Evolutionary conservation across 2,888 invertebrate species (phyloP), one percentile per base, ranked within the genome.

Genomic region (Palloptera scutellata): DNA sequence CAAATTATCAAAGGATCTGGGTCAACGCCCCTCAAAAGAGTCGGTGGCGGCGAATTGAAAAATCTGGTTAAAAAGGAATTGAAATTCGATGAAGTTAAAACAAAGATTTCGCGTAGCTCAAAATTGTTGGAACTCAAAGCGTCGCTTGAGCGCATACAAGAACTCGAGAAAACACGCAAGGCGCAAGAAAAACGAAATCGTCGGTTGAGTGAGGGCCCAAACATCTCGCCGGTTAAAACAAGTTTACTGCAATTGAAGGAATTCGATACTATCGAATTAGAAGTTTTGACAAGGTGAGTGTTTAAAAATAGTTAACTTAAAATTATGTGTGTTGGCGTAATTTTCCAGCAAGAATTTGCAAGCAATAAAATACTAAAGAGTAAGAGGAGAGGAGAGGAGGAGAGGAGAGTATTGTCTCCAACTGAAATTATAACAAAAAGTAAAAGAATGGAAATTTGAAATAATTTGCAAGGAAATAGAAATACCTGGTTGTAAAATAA

Each of bases 231-330:
- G 10, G 66, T 75, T 10, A 79, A 81, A 61, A 69, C 72, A 11
- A 71, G 76, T 19, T 72, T 72, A 3, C 68, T 84, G 43, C 87
- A 89, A 85, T 85, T 91, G 54, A 88, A 91, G 79, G 87, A 89
- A 78, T 93, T 93, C 77, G 89, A 90, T 75, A 89, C 89, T 52
- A 91, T 94, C 79, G 89, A 93, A 85, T 85, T 94, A 81, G 92
- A 93, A 86, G 88, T 94, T 79, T 88, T 90, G 68, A 86, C 88
- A 72, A 93, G 93, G 92, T 92, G 83, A n/a, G 75, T 67, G n/a
- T n/a, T n/a, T 61, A 41, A 55, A 73, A 43, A 30, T 30, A 30
- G 30, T 30, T 30, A 30, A 30, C n/a, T n/a, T n/a, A n/a, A n/a
- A n/a, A n/a, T n/a, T n/a, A n/a, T n/a, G n/a, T n/a, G n/a, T n/a